These are phyloP conservation scores for Mimumesa dahlbomi DNA, from an alignment of 2,888 invertebrate species.

Conservation along the genomic window DNA sequence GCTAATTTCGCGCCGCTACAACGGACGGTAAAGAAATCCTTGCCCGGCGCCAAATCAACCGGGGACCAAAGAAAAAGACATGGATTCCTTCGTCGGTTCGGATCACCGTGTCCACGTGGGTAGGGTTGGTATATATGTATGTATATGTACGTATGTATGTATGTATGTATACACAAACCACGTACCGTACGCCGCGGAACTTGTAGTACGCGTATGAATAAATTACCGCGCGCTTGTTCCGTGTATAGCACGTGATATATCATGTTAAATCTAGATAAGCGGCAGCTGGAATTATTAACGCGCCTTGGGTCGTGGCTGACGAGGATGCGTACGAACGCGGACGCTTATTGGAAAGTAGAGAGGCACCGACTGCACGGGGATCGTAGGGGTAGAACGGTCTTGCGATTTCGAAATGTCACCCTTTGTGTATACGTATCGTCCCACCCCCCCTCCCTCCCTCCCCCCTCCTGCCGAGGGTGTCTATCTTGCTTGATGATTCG, in stretches of 20 bases:
- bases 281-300: slow-evolving; percentile 53
- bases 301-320: slow-evolving; percentile 20
- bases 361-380: slow-evolving; percentile 1
- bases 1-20: slow-evolving; percentile 49
- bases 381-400: not conserved
- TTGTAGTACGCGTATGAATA: slow-evolving; percentile 29
- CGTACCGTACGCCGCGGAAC: not conserved
- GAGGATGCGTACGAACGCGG: slow-evolving; percentile 9
- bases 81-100: not conserved
- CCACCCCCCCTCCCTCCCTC: no score
- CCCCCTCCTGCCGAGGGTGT: no score
- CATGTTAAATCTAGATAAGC: slow-evolving; percentile 52
- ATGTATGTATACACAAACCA: not conserved
- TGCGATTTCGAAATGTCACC: not conserved
- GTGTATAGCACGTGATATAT: slow-evolving; percentile 32
- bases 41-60: not conserved
- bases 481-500: no score
- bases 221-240: slow-evolving; percentile 41
- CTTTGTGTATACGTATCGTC: slow-evolving; percentile 1
- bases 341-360: slow-evolving; percentile 23
- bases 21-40: not conserved
- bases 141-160: no score
- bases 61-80: not conserved
- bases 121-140: no score
- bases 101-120: no score